A percentile compares a stretch with the other conserved stretches of the same genome.
Conservation (phyloP, 2,797 vertebrate species). For the Babyrousa celebensis region DNA sequence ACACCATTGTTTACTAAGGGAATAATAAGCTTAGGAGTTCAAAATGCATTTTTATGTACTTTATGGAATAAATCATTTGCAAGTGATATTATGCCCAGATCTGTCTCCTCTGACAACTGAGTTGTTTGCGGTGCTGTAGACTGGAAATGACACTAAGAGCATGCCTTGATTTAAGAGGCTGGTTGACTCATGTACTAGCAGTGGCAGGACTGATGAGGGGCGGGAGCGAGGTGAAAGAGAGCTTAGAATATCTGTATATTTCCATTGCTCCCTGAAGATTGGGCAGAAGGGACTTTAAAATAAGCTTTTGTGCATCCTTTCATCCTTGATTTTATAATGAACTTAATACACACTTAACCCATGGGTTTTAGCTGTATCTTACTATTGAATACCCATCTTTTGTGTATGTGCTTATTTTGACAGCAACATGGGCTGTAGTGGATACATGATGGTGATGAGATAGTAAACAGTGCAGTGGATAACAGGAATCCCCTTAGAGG, state of each 20-base stretch:
- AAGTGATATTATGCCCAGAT: constrained; percentile 80
- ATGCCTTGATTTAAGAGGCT: constrained; percentile 81
- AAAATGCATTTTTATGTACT: constrained; percentile 74
- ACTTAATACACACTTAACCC: constrained; percentile 20
- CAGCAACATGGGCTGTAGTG: neutral
- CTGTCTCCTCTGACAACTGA: constrained; percentile 85
- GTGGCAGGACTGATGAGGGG: constrained; percentile 1
- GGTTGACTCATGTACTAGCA: constrained; percentile 57
- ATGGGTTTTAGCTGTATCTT: neutral
- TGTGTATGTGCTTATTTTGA: neutral
- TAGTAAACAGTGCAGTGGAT: neutral
- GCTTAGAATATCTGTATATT: neutral
- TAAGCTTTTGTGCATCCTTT: neutral
- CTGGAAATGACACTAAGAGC: constrained; percentile 87
- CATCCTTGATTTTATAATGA: constrained; percentile 41
- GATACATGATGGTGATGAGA: neutral
- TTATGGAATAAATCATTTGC: constrained; percentile 83
- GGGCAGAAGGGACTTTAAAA: constrained; percentile 32
- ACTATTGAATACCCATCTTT: neutral
- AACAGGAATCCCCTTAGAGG: neutral
- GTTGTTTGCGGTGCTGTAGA: constrained; percentile 80
- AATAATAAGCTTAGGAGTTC: constrained; percentile 55
- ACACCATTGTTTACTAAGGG: constrained; percentile 56
- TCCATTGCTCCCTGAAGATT: constrained; percentile 2
- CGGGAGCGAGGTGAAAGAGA: neutral